Conservation (phyloP, 2,113 vertebrate species). For the Eretmochelys imbricata region DNA sequence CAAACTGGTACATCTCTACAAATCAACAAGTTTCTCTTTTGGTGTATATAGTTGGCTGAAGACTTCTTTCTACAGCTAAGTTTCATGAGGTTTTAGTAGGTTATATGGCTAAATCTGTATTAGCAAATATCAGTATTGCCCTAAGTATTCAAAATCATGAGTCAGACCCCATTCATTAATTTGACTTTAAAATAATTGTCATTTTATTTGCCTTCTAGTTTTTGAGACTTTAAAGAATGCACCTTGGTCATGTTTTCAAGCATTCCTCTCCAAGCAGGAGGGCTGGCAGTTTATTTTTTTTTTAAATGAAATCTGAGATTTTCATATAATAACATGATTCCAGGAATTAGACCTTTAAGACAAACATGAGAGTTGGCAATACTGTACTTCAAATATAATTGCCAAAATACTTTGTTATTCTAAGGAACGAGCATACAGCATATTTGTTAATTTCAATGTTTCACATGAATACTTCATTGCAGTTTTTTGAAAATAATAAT, state of each 20-base stretch:
- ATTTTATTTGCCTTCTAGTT: not conserved
- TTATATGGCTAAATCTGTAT: not conserved
- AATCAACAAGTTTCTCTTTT: not conserved
- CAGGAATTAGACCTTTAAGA: not conserved
- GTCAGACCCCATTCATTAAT: not conserved
- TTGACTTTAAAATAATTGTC: not conserved
- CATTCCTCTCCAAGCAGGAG: not conserved
- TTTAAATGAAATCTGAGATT: not conserved
- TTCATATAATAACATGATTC: not conserved
- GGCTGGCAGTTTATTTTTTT: not conserved
- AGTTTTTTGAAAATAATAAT: not conserved
- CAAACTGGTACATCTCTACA: not conserved
- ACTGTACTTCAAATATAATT: not conserved
- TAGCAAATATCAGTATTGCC: not conserved
- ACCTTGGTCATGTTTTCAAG: not conserved
- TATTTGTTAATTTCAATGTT: not conserved
- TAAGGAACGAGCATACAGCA: not conserved
- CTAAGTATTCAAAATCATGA: not conserved
- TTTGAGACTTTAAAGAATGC: not conserved
- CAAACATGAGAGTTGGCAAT: not conserved
- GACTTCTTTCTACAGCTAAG: not conserved
- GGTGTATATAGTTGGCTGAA: not conserved
- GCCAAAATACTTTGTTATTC: not conserved
- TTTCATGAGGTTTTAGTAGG: not conserved
- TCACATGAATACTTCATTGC: not conserved